These are phyloP conservation scores for Cyrtorhinus lividipennis DNA, from an alignment of 1,140 invertebrate species.

Conservation along the genomic window DNA sequence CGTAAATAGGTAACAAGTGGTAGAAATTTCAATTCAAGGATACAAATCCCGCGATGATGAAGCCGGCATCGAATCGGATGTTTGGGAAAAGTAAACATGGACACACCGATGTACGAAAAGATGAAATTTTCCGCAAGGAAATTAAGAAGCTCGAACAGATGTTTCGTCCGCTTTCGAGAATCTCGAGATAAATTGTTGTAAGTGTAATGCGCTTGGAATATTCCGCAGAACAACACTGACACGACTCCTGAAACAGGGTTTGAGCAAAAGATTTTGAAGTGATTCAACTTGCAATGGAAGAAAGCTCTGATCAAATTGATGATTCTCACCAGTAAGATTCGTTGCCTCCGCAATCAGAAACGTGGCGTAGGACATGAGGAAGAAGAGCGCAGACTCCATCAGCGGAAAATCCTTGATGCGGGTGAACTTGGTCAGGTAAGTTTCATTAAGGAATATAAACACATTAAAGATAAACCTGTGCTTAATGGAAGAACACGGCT, in stretches of 20 bases:
- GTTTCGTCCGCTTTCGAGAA: conserved; percentile 81
- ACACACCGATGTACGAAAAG: conserved; percentile 96
- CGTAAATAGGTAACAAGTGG: too few relatives aligned
- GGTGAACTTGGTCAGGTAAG: conserved; percentile 87
- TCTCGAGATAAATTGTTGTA: conserved; percentile 89
- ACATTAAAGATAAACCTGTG: neutral
- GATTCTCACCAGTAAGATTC: conserved; percentile 89
- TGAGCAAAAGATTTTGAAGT: neutral
- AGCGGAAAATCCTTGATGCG: conserved; percentile 84
- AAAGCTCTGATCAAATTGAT: conserved; percentile 25
- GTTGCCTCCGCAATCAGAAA: conserved; percentile 92
- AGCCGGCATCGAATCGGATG: conserved; percentile 83
- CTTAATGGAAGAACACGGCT: too few relatives aligned
- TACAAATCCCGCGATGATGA: conserved; percentile 89
- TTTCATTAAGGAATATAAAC: conserved; percentile 30
- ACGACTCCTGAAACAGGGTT: conserved; percentile 54
- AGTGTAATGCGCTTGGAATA: conserved; percentile 98
- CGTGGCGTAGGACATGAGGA: conserved; percentile 94
- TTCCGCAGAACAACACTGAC: conserved; percentile 94
- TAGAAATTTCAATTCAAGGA: conserved; percentile 49
- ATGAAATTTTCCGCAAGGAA: conserved; percentile 98
- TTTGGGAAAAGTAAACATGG: conserved; percentile 94
- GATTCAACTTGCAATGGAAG: too few relatives aligned
- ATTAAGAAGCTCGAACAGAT: conserved; percentile 88
- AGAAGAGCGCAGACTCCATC: conserved; percentile 91